Evolutionary conservation across 2,888 invertebrate genomes (phyloP), one percentile per base, ranked within the genome.

Genomic region (Caenorhabditis parvicauda): DNA sequence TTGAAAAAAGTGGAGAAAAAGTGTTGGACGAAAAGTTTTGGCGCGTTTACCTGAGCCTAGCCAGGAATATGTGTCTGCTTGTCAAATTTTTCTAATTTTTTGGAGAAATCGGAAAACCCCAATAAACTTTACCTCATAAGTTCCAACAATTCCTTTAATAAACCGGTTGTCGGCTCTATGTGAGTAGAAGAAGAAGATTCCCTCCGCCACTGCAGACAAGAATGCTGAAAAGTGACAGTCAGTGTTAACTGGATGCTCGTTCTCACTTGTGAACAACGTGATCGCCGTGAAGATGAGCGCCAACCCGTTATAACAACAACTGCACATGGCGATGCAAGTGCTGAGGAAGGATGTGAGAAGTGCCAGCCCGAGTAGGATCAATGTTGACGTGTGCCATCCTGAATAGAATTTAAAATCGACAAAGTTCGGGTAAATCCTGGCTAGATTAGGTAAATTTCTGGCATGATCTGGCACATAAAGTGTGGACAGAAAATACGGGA

Each of bases 121-220:
- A n/a, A n/a, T n/a, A n/a, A n/a, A n/a, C n/a, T 44, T 25, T 25
- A 76, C 76, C 64, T 79, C 79, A 64, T 79, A 79, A 1, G 79
- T 79, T 52, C 77, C 79, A 9, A 79, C 79, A 54, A 79, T 79
- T 61, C 79, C 79, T 54, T 79, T 79, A 69, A 79, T 79, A 63
- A 79, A 79, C 37, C 79, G 64, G 47, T 79, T 79, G 51, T 79
- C 79, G 6, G 79, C 79, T 17, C 79, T 59, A 51, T 79, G 79
- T 6, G 77, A 77, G 53, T 72, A 79, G 64, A 79, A 79, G 73
- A 79, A 79, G 72, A 79, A 79, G 27, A 79, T 55, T 0, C 76
- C 79, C 43, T 71, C 78, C 42, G 79, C 79, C n/a, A 78, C 66
- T 0, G 75, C 71, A 9, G 79, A 79, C 32, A 79, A 54, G 45